Percentiles rank a stretch among this genome's conserved stretches.
phyloP scores from a whole-genome alignment of 2,797 vertebrate species.

The Trichosurus vulpecula region DNA sequence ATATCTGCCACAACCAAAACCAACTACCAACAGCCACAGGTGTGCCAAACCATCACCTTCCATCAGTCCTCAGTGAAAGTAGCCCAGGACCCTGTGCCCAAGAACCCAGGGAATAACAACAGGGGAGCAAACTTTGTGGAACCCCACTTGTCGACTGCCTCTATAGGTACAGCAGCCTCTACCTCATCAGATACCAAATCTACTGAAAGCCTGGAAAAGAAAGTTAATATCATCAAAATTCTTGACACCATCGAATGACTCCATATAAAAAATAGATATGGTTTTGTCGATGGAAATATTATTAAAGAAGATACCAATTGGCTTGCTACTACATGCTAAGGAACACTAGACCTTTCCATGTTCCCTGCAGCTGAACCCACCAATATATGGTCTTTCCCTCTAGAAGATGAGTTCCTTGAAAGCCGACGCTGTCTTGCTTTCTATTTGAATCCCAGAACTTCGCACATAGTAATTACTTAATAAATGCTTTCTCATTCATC shows the following conservation, averaged over 20 bases:
- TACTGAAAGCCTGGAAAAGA: background rate
- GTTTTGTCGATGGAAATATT: background rate
- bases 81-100: background rate
- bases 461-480: background rate
- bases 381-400: background rate
- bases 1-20: background rate
- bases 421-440: background rate
- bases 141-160: background rate
- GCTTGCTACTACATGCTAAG: background rate
- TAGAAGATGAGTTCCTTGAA: background rate
- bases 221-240: background rate
- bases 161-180: background rate
- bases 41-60: background rate
- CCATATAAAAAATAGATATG: background rate
- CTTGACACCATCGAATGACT: background rate
- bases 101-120: background rate
- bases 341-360: background rate
- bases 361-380: background rate
- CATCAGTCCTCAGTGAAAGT: background rate
- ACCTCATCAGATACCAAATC: background rate
- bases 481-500: background rate
- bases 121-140: background rate
- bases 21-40: background rate
- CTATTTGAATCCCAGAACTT: background rate
- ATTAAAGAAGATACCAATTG: background rate